Conservation (phyloP, 2,113 vertebrate species). For the Thunnus thynnus region DNA sequence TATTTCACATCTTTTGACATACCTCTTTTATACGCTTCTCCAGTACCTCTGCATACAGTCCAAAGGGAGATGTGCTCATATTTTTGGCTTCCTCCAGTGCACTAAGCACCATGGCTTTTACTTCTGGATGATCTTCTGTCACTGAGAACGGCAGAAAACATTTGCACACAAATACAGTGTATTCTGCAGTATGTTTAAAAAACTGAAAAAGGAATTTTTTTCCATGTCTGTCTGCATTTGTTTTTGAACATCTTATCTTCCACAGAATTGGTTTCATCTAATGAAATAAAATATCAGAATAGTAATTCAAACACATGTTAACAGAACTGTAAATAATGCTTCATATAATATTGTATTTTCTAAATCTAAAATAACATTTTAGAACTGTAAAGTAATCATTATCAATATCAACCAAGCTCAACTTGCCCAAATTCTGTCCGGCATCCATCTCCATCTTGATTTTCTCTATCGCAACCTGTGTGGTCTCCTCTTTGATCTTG, state of each 20-base stretch:
- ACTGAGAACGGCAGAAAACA: constrained; percentile 67
- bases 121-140: constrained; percentile 88
- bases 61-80: constrained; percentile 57
- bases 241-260: constrained; percentile 31
- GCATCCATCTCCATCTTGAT: constrained; percentile 76
- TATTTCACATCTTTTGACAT: constrained; percentile 31
- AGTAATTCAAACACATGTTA: background rate
- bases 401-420: constrained; percentile 57
- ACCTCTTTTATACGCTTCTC: constrained; percentile 85
- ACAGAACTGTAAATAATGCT: background rate
- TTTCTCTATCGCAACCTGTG: constrained; percentile 79
- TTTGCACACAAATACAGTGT: background rate
- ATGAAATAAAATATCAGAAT: constrained; percentile 7
- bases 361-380: background rate
- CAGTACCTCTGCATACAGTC: constrained; percentile 82
- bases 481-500: constrained; percentile 78
- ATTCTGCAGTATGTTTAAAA: background rate
- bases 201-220: background rate
- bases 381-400: background rate
- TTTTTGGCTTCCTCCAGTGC: constrained; percentile 75
- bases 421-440: constrained; percentile 57
- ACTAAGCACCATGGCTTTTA: constrained; percentile 82
- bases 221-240: background rate
- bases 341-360: background rate
- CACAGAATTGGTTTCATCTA: constrained; percentile 30